Percentiles rank a stretch among this genome's conserved stretches.
Conservation (phyloP, 2,888 invertebrate genomes). For the Hololepta plana region DNA sequence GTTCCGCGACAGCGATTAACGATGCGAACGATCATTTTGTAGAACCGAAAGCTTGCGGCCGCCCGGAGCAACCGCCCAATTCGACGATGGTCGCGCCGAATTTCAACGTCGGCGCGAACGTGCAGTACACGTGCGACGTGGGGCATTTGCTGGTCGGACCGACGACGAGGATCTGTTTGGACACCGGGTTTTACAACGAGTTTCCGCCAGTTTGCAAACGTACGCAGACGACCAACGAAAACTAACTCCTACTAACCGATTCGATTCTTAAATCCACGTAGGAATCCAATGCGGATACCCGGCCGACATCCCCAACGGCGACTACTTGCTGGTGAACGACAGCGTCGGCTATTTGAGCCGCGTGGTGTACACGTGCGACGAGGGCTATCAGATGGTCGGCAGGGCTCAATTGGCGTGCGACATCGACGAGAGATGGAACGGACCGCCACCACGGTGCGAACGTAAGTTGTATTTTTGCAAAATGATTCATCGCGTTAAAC, state of each 20-base stretch:
- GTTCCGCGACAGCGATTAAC: no score
- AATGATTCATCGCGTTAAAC: neutral
- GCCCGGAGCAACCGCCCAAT: conserved; percentile 85
- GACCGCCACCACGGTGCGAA: conserved; percentile 79
- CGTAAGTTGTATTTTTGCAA: conserved; percentile 30
- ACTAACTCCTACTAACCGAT: neutral
- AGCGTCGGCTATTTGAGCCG: conserved; percentile 74
- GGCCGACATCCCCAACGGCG: conserved; percentile 68
- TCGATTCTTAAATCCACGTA: conserved; percentile 19
- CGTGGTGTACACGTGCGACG: conserved; percentile 67
- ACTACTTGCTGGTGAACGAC: conserved; percentile 64
- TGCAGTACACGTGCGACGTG: conserved; percentile 70
- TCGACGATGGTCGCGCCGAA: conserved; percentile 67
- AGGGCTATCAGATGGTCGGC: conserved; percentile 73
- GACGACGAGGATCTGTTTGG: conserved; percentile 61
- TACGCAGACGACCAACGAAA: conserved; percentile 31
- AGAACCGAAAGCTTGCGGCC: conserved; percentile 82
- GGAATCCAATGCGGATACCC: conserved; percentile 82
- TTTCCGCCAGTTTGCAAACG: conserved; percentile 88
- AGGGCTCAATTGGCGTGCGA: conserved; percentile 73
- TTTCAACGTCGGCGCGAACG: conserved; percentile 64
- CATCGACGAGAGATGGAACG: conserved; percentile 85
- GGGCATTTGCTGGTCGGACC: conserved; percentile 81
- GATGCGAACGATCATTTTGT: conserved; percentile 10
- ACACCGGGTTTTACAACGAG: conserved; percentile 86